Percentiles rank a stretch among this genome's conserved stretches.
Conservation (phyloP, 2,888 invertebrate species). For the Amiota mariae region DNA sequence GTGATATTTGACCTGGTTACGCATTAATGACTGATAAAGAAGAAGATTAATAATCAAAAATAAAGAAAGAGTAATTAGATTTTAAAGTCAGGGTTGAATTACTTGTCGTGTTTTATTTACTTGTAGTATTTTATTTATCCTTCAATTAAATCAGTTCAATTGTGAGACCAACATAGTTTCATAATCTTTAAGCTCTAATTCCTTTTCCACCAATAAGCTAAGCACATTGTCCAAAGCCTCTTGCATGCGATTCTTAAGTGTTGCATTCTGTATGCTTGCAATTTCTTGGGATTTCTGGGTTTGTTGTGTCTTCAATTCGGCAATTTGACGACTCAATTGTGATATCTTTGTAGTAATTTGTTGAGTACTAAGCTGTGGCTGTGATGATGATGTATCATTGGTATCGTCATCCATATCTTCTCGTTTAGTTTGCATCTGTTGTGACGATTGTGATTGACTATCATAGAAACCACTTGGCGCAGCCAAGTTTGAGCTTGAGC, state of each 20-base stretch:
- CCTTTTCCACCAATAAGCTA: slow-evolving; percentile 86
- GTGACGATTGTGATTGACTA: slow-evolving; percentile 42
- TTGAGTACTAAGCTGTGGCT: slow-evolving; percentile 73
- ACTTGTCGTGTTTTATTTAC: neutral
- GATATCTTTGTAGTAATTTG: slow-evolving; percentile 80
- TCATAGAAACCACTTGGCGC: slow-evolving; percentile 68
- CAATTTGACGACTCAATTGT: slow-evolving; percentile 82
- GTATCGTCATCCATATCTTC: slow-evolving; percentile 69
- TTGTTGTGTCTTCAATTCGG: slow-evolving; percentile 82
- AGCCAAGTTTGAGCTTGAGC: slow-evolving; percentile 69
- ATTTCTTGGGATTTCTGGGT: slow-evolving; percentile 88
- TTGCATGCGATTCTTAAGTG: slow-evolving; percentile 87
- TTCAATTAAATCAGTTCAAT: neutral
- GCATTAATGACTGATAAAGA: slow-evolving; percentile 4
- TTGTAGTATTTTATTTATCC: neutral
- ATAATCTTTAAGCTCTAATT: slow-evolving; percentile 77
- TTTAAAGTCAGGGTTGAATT: neutral
- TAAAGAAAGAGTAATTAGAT: neutral
- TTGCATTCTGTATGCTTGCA: slow-evolving; percentile 87
- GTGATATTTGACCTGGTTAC: neutral
- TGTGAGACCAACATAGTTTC: slow-evolving; percentile 66
- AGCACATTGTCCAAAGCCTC: slow-evolving; percentile 85
- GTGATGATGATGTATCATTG: slow-evolving; percentile 57
- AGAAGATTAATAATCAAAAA: too few species aligned
- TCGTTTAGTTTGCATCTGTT: slow-evolving; percentile 52